phyloP scores from a whole-genome alignment of 2,113 vertebrate genomes.

The Lycaon pictus region DNA sequence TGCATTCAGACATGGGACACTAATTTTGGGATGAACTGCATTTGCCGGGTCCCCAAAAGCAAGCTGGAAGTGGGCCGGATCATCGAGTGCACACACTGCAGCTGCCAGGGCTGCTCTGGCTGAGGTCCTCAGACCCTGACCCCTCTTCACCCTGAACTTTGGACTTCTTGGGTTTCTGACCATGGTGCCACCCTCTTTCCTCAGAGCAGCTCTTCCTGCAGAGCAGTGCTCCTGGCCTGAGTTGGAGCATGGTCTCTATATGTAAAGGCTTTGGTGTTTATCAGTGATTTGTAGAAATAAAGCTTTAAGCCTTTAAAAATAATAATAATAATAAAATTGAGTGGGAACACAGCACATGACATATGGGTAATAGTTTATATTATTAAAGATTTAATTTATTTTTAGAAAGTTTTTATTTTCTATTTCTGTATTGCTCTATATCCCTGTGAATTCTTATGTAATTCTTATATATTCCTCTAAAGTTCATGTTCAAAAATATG shows the following conservation, averaged over 20 bases:
- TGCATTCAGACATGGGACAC: conserved; percentile 99
- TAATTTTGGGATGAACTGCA: conserved; percentile 99
- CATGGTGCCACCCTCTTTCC: background rate
- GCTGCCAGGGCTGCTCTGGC: conserved; percentile 97
- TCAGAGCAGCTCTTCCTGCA: background rate
- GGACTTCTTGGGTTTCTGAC: background rate
- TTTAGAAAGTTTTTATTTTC: background rate
- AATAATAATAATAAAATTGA: background rate
- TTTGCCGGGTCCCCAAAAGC: conserved; percentile 98
- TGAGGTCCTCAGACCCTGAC: conserved; percentile 77
- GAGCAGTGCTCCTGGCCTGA: background rate
- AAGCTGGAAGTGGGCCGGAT: conserved; percentile 98
- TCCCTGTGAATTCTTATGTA: background rate
- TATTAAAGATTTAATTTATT: conserved; percentile 3
- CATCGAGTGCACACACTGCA: conserved; percentile 98
- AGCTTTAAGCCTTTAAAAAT: conserved; percentile 27
- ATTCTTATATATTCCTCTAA: background rate
- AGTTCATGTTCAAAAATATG: background rate
- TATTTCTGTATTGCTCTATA: background rate
- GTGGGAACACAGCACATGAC: background rate
- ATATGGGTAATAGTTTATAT: background rate
- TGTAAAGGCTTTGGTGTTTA: conserved; percentile 28
- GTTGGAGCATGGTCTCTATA: background rate
- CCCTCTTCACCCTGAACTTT: background rate
- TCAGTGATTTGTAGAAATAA: conserved; percentile 77